These are phyloP conservation scores for Pagetopsis macropterus DNA, from an alignment of 2,797 vertebrate species.

Conservation along the genomic window DNA sequence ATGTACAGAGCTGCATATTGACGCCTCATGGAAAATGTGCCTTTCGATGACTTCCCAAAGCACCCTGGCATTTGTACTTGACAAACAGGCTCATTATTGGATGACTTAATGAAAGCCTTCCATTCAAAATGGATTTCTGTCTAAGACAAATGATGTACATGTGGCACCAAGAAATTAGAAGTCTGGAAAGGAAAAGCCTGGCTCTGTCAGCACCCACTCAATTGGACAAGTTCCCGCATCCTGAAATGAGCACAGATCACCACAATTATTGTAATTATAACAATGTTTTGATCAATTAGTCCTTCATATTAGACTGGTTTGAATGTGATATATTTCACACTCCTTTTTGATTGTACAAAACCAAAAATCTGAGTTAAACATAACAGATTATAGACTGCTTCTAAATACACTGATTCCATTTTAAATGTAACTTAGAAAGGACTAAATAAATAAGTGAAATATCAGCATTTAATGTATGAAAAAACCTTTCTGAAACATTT, in stretches of 20 bases:
- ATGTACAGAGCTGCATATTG: constrained; percentile 51
- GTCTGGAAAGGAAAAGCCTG: constrained; percentile 54
- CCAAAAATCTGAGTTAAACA: constrained; percentile 33
- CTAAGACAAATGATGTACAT: constrained; percentile 71
- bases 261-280: constrained; percentile 61
- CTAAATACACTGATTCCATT: constrained; percentile 15
- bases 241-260: constrained; percentile 58
- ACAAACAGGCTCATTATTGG: constrained; percentile 80
- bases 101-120: constrained; percentile 79
- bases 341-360: constrained; percentile 33
- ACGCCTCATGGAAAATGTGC: constrained; percentile 60
- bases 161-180: constrained; percentile 70
- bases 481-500: background rate
- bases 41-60: constrained; percentile 68
- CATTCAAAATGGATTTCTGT: constrained; percentile 75
- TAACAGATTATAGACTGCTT: constrained; percentile 1
- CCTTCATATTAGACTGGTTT: constrained; percentile 36
- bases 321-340: constrained; percentile 43
- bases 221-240: constrained; percentile 62
- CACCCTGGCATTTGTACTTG: constrained; percentile 72
- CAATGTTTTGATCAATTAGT: constrained; percentile 65
- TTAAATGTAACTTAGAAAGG: background rate
- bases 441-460: constrained; percentile 2
- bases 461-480: background rate
- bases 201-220: constrained; percentile 59